Evolutionary conservation across 2,113 vertebrate genomes (phyloP), one percentile per base, ranked within the genome.

Genomic region (Elephas maximus): DNA sequence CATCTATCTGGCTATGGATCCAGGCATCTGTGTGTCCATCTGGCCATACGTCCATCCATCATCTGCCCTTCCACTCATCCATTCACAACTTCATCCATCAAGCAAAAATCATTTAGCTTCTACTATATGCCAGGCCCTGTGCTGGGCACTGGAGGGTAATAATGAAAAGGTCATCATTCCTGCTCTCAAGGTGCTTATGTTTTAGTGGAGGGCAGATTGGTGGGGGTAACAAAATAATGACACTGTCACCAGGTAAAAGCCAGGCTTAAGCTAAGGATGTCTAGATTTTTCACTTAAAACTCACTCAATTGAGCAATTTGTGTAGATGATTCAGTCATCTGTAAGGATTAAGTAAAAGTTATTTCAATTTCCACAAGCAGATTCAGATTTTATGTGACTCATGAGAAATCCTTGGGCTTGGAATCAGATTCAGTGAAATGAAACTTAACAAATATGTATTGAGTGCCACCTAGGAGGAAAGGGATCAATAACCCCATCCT

Each of bases 291-390:
- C 30, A 67, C 44, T 92, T 76, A 60, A 92, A 97, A 90, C 17
- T 79, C 37, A 65, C 21, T 63, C 80, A 63, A 11, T 0, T 91
- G 71, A 96, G 33, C n/a, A 86, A 90, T 57, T 92, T 76, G 63
- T 63, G 82, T 15, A 89, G 12, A 74, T 94, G 87, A 94, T 86
- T 93, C 77, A 94, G 69, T 80, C 74, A 78, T 57, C 60, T 94
- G 21, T 62, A 92, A 92, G 57, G 45, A 90, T 14, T 53, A 81
- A 57, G 53, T 84, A 63, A 90, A 93, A 37, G 53, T n/a, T 80
- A n/a, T 73, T 90, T 67, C 18, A 82, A 57, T 67, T 95, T 91
- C 92, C 41, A 87, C 33, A 91, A 80, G 67, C 41, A 93, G 33
- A 30, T 92, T 87, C 67, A 57, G 65, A 88, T 81, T 90, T 85